These are phyloP conservation scores for Enteromius viviparus DNA, from an alignment of 2,797 vertebrate genomes.

Conservation along the genomic window DNA sequence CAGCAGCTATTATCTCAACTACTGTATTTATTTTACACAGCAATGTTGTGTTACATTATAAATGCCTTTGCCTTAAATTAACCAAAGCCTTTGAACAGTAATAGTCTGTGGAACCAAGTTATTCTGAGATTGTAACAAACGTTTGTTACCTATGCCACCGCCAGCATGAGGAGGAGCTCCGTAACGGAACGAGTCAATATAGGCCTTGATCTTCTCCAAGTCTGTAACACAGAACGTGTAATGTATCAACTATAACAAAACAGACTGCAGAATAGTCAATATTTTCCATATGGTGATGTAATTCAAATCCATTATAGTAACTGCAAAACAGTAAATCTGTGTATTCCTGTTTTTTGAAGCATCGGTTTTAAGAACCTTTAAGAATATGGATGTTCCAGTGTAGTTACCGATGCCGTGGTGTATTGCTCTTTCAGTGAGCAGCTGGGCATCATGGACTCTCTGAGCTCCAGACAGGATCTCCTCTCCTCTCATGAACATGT, in stretches of 20 bases:
- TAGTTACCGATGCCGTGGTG: constrained; percentile 91
- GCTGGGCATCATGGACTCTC: constrained; percentile 91
- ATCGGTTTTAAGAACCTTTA: neutral
- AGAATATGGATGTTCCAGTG: neutral
- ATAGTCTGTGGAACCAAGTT: neutral
- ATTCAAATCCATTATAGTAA: neutral
- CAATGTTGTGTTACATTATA: neutral
- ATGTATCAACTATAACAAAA: neutral
- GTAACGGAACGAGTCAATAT: constrained; percentile 96
- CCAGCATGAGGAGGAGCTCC: constrained; percentile 96
- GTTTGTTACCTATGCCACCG: constrained; percentile 91
- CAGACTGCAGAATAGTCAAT: neutral
- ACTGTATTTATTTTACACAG: neutral
- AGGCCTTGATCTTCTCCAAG: constrained; percentile 97
- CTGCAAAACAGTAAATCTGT: neutral
- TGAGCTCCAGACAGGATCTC: constrained; percentile 98
- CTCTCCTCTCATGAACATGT: constrained; percentile 99
- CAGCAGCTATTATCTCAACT: neutral
- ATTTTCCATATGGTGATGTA: neutral
- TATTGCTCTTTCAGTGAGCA: constrained; percentile 90
- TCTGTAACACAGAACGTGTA: constrained; percentile 74
- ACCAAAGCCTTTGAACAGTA: neutral
- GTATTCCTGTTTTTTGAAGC: neutral
- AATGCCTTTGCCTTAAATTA: neutral
- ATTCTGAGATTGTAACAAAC: neutral